Base-by-base conservation (phyloP, 2,797 vertebrate genomes). In the Gambusia yucatana region DNA sequence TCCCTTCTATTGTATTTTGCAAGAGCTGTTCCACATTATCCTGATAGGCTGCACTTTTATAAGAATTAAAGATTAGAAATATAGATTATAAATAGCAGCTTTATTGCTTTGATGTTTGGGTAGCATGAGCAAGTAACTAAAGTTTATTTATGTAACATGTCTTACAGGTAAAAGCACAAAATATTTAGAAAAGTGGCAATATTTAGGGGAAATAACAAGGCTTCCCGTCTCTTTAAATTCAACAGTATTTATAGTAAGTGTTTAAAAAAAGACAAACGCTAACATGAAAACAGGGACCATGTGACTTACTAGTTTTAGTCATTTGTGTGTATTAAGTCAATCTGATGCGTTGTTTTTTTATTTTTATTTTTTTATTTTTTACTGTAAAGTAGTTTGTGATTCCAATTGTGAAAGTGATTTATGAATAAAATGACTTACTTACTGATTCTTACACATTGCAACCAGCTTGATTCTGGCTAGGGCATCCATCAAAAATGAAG, bases 1-100 rank as follows among this genome's bases (percentile, higher is more conserved):
- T 70, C 28, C 41, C 39, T 85, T 85, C 39, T 77, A 61, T 83
- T 81, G 30, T 39, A 69, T 75, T 50, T 71, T 76, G 9, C 9
- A 46, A 70, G 39, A 83, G 47, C 39, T 86, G 50, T 78, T 48
- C 36, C 72, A 30, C 48, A 55, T 20, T 79, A 22, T 67, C 11
- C 36, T 72, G 46, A 73, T 63, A 67, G 28, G 17, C 46, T 33
- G 47, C 43, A 80, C 3, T 78, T 59, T 13, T 11, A 70, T 50
- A 75, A 30, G 73, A 46, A 76, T 39, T 73, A 61, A 41, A 52
- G 22, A 78, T 69, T 65, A 1, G 46, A 25, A 63, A 78, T 61
- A 8, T 52, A 46, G 20, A 22, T 17, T 44, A 22, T 13, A 33
- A 17, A 20, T 7, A 1, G 6, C 1, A 57, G 36, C 6, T 57